phyloP scores from a whole-genome alignment of 2,888 invertebrate genomes.

The Drosophila fungiperda region DNA sequence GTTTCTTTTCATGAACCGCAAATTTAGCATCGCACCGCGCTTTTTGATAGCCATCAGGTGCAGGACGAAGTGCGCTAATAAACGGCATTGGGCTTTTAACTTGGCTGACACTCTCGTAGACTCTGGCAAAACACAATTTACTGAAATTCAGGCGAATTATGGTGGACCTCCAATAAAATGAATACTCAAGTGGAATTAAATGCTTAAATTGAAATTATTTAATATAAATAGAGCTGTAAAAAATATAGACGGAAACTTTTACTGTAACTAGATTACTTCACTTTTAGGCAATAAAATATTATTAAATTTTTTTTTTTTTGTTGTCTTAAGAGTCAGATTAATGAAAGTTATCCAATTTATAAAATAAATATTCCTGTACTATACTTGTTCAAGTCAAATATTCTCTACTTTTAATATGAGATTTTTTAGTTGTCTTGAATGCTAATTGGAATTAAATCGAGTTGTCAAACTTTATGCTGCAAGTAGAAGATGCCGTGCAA shows the following conservation, averaged over 20 bases:
- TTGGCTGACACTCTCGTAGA: conserved; percentile 31
- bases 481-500: conserved; percentile 8
- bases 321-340: too few relatives aligned
- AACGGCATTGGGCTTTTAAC: conserved; percentile 67
- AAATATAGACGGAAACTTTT: not conserved
- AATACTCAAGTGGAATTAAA: not conserved
- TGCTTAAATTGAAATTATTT: not conserved
- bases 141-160: not conserved
- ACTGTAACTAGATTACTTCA: not conserved
- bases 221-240: not conserved
- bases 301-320: not conserved
- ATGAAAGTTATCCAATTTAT: not conserved
- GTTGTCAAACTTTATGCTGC: conserved; percentile 39
- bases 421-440: conserved; percentile 8
- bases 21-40: conserved; percentile 69
- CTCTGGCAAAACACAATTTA: not conserved
- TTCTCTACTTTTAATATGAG: not conserved
- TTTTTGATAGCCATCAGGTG: conserved; percentile 60
- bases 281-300: not conserved
- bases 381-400: not conserved
- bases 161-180: not conserved
- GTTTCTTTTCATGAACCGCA: conserved; percentile 68
- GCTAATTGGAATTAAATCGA: conserved; percentile 43
- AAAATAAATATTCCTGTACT: not conserved
- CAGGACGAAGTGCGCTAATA: conserved; percentile 64